These are phyloP conservation scores for Netelia inedita DNA, from an alignment of 2,888 invertebrate species.

Conservation along the genomic window DNA sequence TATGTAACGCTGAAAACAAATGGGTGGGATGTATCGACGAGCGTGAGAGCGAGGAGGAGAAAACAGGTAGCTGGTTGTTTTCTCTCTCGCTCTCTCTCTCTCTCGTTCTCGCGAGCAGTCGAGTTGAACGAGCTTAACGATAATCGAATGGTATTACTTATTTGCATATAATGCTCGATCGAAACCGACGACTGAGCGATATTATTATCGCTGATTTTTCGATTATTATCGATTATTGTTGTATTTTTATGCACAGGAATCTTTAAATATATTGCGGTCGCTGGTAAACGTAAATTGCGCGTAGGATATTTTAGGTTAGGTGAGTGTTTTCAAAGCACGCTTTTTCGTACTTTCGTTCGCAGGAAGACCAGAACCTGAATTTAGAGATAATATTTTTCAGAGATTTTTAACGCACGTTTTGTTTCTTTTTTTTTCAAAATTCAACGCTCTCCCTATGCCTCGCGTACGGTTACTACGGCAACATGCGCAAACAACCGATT, in stretches of 20 bases:
- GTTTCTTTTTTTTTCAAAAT: too few species aligned
- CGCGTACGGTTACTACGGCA: too few species aligned
- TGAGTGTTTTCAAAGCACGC: too few species aligned
- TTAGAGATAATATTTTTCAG: too few species aligned
- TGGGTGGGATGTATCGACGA: not conserved
- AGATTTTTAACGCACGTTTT: too few species aligned
- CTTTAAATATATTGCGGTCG: too few species aligned
- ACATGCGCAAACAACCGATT: too few species aligned
- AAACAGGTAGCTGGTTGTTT: not conserved
- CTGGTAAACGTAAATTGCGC: too few species aligned
- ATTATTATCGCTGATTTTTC: not conserved
- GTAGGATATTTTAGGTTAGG: too few species aligned
- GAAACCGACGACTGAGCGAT: not conserved
- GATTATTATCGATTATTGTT: not conserved
- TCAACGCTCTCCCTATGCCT: too few species aligned
- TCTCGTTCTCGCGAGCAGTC: constrained; percentile 16
- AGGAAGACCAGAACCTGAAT: too few species aligned
- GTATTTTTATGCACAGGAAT: not conserved
- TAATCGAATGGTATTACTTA: constrained; percentile 6
- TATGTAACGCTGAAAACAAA: constrained; percentile 44
- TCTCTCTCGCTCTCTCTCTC: not conserved
- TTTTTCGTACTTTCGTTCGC: too few species aligned
- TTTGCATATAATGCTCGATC: not conserved
- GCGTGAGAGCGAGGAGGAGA: not conserved
- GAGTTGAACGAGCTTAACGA: constrained; percentile 41